Conservation (phyloP, 2,888 invertebrate genomes). For the Caenorhabditis afra region DNA sequence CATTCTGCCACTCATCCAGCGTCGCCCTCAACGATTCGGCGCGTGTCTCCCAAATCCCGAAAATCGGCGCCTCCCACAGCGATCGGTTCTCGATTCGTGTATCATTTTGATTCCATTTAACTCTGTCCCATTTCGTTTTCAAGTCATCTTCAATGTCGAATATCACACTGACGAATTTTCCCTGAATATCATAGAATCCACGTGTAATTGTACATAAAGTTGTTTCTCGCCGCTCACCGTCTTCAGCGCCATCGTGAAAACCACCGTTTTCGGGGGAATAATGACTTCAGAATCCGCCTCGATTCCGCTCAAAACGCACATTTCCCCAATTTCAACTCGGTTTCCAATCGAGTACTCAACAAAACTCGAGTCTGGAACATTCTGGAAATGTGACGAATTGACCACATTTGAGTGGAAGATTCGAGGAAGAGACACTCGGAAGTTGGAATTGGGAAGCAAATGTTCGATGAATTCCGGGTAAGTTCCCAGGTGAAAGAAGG, state of each 20-base stretch:
- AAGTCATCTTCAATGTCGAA: slow-evolving; percentile 62
- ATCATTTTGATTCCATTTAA: slow-evolving; percentile 59
- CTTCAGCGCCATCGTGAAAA: slow-evolving; percentile 51
- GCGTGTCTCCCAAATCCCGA: slow-evolving; percentile 24
- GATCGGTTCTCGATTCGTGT: slow-evolving; percentile 39
- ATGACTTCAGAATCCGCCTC: not conserved
- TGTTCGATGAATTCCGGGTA: slow-evolving; percentile 56
- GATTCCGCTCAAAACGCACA: slow-evolving; percentile 47
- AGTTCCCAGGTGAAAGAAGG: slow-evolving; percentile 69
- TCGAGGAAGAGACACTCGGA: slow-evolving; percentile 20
- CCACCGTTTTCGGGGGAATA: slow-evolving; percentile 34
- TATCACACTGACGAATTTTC: slow-evolving; percentile 54
- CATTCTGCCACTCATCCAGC: slow-evolving; percentile 30
- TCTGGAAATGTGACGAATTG: slow-evolving; percentile 1
- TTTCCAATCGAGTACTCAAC: slow-evolving; percentile 23
- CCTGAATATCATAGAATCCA: slow-evolving; percentile 17
- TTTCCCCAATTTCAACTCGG: slow-evolving; percentile 24
- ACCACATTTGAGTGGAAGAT: slow-evolving; percentile 17
- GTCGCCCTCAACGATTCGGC: slow-evolving; percentile 41
- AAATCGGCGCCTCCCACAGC: slow-evolving; percentile 56
- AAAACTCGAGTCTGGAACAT: slow-evolving; percentile 11
- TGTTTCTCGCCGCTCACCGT: slow-evolving; percentile 20
- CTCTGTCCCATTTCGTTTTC: slow-evolving; percentile 49
- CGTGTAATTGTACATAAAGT: slow-evolving; percentile 36
- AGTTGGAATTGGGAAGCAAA: slow-evolving; percentile 29